Evolutionary conservation across 2,888 invertebrate species (phyloP).

Genomic region (Ceramica pisi): DNA sequence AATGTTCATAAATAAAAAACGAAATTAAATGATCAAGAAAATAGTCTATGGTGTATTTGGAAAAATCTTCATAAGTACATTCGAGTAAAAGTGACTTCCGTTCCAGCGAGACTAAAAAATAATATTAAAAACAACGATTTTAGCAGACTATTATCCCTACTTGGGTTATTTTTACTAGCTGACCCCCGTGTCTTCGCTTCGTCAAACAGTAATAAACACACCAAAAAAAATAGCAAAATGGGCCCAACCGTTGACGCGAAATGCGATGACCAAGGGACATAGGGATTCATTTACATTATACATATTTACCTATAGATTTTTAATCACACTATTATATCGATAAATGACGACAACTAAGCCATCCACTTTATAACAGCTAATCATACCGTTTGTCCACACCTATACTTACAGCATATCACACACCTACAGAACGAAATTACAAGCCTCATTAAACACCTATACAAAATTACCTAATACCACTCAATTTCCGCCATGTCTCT

Average conservation of each 20-base stretch:
- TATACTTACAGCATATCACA: neutral
- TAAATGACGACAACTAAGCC: neutral
- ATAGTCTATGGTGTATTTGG: no score
- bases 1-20: no score
- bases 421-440: neutral
- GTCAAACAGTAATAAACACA: no score
- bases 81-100: neutral
- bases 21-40: no score
- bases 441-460: constrained; percentile 4
- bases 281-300: no score
- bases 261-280: no score
- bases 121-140: neutral
- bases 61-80: neutral
- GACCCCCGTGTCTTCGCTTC: no score
- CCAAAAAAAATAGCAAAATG: no score
- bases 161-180: neutral
- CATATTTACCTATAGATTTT: no score
- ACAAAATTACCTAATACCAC: constrained; percentile 38
- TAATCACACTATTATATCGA: neutral
- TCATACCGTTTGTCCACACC: neutral
- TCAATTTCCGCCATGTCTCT: constrained; percentile 23
- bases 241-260: no score
- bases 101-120: neutral
- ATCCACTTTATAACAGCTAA: neutral
- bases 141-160: no score